Evolutionary conservation across 2,113 vertebrate species (phyloP).

Genomic region (Sinocyclocheilus grahami): DNA sequence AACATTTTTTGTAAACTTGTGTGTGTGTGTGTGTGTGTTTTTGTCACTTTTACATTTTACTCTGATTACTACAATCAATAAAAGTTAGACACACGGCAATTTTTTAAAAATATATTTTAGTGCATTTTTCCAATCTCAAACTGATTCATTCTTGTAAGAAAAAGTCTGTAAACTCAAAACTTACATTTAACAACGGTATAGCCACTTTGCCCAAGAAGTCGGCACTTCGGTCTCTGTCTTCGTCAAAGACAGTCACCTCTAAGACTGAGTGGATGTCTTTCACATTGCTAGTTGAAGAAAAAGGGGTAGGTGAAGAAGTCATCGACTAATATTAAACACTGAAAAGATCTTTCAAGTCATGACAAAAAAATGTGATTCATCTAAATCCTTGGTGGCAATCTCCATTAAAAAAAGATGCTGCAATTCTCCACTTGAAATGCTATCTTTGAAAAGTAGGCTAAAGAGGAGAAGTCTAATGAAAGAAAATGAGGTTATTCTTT

Average conservation of each 20-base stretch:
- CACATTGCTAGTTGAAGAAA: slow-evolving; percentile 84
- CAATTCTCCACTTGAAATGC: slow-evolving; percentile 55
- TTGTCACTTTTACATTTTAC: not conserved
- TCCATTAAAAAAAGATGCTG: slow-evolving; percentile 56
- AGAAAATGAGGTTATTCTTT: slow-evolving; percentile 66
- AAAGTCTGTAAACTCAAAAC: slow-evolving; percentile 69
- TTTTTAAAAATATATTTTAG: too few relatives aligned
- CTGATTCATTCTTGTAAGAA: too few relatives aligned
- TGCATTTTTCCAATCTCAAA: not conserved
- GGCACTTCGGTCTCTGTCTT: slow-evolving; percentile 94
- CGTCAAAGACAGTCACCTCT: slow-evolving; percentile 96
- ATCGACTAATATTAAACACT: slow-evolving; percentile 55
- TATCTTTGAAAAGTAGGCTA: slow-evolving; percentile 69
- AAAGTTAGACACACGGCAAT: too few relatives aligned
- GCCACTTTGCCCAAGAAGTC: slow-evolving; percentile 99
- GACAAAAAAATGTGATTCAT: slow-evolving; percentile 51
- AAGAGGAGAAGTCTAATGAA: slow-evolving; percentile 57
- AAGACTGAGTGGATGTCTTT: slow-evolving; percentile 98
- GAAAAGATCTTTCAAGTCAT: slow-evolving; percentile 50
- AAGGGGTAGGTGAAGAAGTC: slow-evolving; percentile 23
- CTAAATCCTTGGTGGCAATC: slow-evolving; percentile 55
- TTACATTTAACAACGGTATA: slow-evolving; percentile 94
- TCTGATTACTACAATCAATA: too few relatives aligned
- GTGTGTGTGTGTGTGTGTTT: not conserved
- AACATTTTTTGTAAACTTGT: not conserved